Base-by-base conservation (phyloP, 2,888 invertebrate genomes). In the Eupithecia vulgata region DNA sequence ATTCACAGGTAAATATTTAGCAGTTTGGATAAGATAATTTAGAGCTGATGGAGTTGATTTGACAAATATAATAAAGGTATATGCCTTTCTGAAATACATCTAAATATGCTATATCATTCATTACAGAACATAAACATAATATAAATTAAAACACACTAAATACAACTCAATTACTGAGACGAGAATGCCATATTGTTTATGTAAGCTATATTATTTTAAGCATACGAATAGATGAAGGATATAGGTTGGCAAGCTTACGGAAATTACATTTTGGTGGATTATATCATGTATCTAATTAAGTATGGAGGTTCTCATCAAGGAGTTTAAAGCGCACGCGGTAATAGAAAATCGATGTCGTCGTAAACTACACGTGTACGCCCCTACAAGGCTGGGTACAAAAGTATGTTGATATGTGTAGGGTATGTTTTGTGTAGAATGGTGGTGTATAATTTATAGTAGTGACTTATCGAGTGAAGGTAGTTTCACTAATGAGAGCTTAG, bases 211-310 rank as follows among this genome's bases (percentile, higher is more conserved):
- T 40, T 40, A 21, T n/a, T 40, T 21, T 12, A 40, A 37, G 25
- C 25, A 65, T 65, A 40, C 37, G 37, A 35, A 21, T 21, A 62
- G 34, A 59, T 25, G 25, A 62, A n/a, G 12, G 34, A 35, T 35
- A 65, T 34, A 15, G 15, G 25, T 40, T 65, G 65, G 25, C 21
- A 65, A 65, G 40, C 87, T 84, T 80, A 80, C 80, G 85, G 84
- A 90, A 90, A 92, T 91, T 90, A 89, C 91, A 88, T 90, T 90
- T 87, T 85, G 88, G 88, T 85, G 87, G 88, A 86, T 71, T 25
- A 68, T 71, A 75, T 91, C 88, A 90, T 90, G 88, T 88, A 85
- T 87, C 85, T 91, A 92, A 92, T 92, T 92, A 92, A 87, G 87
- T 86, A 85, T 81, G 85, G 85, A 84, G 83, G 82, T 81, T 81